Evolutionary conservation across 1,140 invertebrate genomes (phyloP), one percentile per base, ranked within the genome.

Genomic region (Medauroidea extradentata): DNA sequence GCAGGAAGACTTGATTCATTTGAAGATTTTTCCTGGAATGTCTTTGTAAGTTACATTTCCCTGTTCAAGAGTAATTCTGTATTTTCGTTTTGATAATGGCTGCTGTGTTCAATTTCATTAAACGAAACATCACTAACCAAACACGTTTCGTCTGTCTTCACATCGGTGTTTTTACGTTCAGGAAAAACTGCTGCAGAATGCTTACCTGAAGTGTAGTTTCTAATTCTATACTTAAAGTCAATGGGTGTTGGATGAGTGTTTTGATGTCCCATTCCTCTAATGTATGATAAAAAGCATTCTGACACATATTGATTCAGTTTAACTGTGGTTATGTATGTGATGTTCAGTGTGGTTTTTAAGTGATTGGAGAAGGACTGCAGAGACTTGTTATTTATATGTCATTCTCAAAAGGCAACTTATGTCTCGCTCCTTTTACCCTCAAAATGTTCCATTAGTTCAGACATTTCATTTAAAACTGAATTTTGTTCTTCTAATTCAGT

Each of bases 211-310:
- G 69, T 44, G 25, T 67, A 63, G 14, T 58, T 42, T 46, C 64
- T 41, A 0, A 71, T 34, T 34, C 67, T 43, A 43, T 66, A 64
- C 19, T 62, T 56, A 48, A 70, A 69, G 46, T 69, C 66, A n/a
- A 64, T 27, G 13, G 65, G 56, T 56, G 54, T 25, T 23, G 67
- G 68, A 62, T 68, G 61, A 24, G 65, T 60, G 52, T 68, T 53
- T 21, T 58, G 18, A 11, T 63, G 64, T 18, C 68, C 67, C 39
- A 63, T 65, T 16, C 61, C 62, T 55, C 69, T 43, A 14, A 73
- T 68, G 18, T 59, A 34, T 1, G 65, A 65, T 50, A 74, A 74
- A 54, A 72, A 71, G 41, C 61, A 70, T 60, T 73, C 66, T 9
- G 71, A 38, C 9, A 49, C 57, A 61, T 72, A 67, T 56, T 72